phyloP scores from a whole-genome alignment of 1,140 invertebrate genomes.

The Armadillidium nasatum region DNA sequence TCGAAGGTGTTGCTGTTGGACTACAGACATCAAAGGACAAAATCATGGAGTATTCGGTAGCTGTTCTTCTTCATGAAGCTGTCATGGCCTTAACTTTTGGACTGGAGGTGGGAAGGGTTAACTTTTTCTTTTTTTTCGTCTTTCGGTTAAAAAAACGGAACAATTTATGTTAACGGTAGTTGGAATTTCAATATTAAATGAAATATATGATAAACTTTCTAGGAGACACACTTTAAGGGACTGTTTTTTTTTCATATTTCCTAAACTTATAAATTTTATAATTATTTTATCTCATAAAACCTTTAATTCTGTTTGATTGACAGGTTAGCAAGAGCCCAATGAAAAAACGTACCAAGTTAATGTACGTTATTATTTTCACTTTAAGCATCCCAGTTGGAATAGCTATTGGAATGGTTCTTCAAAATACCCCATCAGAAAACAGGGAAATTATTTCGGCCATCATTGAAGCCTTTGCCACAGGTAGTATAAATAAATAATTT shows the following conservation, averaged over 20 bases:
- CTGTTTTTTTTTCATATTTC: too few species aligned
- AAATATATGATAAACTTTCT: too few species aligned
- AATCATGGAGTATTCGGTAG: conserved; percentile 34
- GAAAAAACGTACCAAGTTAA: background rate
- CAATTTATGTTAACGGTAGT: too few species aligned
- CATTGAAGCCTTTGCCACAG: conserved; percentile 41
- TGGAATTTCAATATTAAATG: too few species aligned
- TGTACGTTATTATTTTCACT: conserved; percentile 38
- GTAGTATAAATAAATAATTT: conserved; percentile 8
- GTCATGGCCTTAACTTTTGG: conserved; percentile 43
- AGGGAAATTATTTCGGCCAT: conserved; percentile 38
- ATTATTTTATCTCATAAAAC: too few species aligned
- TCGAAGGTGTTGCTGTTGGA: conserved; percentile 43
- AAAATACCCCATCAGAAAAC: conserved; percentile 32
- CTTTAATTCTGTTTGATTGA: too few species aligned
- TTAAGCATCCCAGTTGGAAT: conserved; percentile 39
- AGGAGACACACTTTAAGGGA: too few species aligned
- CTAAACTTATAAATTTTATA: too few species aligned
- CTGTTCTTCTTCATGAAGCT: conserved; percentile 36
- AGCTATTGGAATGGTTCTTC: conserved; percentile 35
- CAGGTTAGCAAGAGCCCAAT: background rate
- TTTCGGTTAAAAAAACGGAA: too few species aligned
- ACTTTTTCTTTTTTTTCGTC: too few species aligned
- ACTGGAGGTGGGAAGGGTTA: conserved; percentile 30
- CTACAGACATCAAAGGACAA: conserved; percentile 40